phyloP scores from a whole-genome alignment of 1,140 invertebrate genomes.

The Drosophila chauvacae region DNA sequence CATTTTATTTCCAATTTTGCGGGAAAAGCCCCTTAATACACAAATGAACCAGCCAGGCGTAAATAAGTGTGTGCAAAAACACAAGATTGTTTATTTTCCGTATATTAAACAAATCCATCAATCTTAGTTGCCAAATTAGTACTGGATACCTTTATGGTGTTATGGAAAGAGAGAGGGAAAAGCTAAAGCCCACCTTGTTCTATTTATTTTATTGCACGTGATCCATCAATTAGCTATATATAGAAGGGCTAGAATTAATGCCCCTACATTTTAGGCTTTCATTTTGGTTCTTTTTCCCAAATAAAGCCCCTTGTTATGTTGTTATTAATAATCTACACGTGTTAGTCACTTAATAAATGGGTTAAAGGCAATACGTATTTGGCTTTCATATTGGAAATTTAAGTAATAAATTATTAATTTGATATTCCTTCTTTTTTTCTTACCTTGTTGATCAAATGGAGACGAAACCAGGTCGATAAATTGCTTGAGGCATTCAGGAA shows the following conservation, averaged over 20 bases:
- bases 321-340: constrained; percentile 26
- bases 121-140: constrained; percentile 14
- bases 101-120: constrained; percentile 4
- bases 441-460: constrained; percentile 7
- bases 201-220: constrained; percentile 5
- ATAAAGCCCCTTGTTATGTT: neutral
- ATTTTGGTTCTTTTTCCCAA: neutral
- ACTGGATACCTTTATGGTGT: neutral
- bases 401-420: constrained; percentile 12
- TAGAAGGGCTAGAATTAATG: constrained; percentile 14
- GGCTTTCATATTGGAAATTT: neutral
- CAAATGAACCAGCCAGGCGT: neutral
- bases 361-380: constrained; percentile 11
- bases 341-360: constrained; percentile 27
- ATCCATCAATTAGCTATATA: constrained; percentile 35
- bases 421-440: neutral
- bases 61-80: constrained; percentile 17
- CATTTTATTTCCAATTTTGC: constrained; percentile 14
- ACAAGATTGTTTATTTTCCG: constrained; percentile 1
- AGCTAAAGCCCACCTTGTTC: neutral
- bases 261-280: constrained; percentile 1
- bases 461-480: constrained; percentile 4
- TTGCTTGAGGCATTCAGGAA: neutral
- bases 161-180: neutral
- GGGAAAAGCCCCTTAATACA: constrained; percentile 1